These are phyloP conservation scores for Peromyscus polionotus DNA, from an alignment of 2,113 vertebrate species.

Conservation along the genomic window DNA sequence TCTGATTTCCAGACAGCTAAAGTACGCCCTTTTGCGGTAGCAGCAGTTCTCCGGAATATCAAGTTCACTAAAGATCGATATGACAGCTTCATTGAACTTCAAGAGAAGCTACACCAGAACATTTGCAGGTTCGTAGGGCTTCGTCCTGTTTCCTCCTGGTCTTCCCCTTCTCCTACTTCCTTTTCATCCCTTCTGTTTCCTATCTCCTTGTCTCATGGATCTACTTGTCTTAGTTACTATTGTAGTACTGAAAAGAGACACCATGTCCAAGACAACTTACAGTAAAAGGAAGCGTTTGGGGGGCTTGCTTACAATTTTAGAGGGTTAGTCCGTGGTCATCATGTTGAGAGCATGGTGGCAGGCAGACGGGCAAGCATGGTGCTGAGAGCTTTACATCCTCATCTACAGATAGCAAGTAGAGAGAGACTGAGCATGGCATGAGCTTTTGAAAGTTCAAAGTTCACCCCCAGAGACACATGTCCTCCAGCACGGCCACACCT, in stretches of 20 bases:
- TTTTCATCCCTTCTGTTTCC: background rate
- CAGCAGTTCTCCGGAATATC: slow-evolving; percentile 95
- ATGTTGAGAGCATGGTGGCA: background rate
- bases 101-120: slow-evolving; percentile 99
- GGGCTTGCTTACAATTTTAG: background rate
- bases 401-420: background rate
- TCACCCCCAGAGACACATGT: background rate
- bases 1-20: slow-evolving; percentile 90
- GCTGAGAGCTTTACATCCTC: background rate
- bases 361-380: background rate
- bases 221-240: background rate
- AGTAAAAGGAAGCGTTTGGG: background rate
- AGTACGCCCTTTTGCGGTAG: slow-evolving; percentile 94
- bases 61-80: slow-evolving; percentile 95
- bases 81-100: slow-evolving; percentile 98
- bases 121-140: slow-evolving; percentile 94
- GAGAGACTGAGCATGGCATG: background rate
- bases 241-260: background rate
- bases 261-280: background rate
- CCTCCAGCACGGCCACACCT: background rate
- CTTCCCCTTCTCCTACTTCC: rapidly evolving
- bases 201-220: no score
- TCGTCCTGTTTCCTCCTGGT: background rate
- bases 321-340: background rate
- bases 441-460: background rate